Evolutionary conservation across 2,113 vertebrate genomes (phyloP), one percentile per base, ranked within the genome.

Genomic region (Grantiella picta): DNA sequence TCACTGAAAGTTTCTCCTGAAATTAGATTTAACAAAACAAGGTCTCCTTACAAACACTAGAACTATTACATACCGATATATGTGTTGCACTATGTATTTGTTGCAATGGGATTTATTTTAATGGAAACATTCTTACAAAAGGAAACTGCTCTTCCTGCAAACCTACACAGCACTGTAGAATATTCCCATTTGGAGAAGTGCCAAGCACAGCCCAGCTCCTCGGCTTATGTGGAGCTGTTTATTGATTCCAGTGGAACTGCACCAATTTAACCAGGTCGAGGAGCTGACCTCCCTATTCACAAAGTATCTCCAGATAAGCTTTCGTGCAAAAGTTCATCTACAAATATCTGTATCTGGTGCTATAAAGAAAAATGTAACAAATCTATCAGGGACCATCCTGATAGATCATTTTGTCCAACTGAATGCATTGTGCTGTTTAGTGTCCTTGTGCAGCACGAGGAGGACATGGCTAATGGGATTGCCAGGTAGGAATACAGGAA

Each of bases 91-190:
- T 35, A 19, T 12, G 4, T 25, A 56, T 65, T 84, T 94, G 59
- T 31, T 90, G 72, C 68, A 92, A 40, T 38, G 57, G 16, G 76
- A 87, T 86, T 90, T 18, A 49, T 17, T 85, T 64, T 45, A 83
- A 91, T 83, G 49, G 83, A 50, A 89, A 82, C 89, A 86, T 42
- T 69, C 59, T 63, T 40, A 60, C 1, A 56, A 65, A 92, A 85
- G 81, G 66, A 91, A 94, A 61, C 50, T 50, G 61, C 15, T 91
- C 72, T 95, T 96, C 50, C 73, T 90, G 75, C 42, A 85, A 82
- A 88, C 44, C 57, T 65, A 57, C n/a, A 59, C 0, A 22, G 24
- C 60, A 22, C 36, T 73, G 65, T 2, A 91, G 90, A 73, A 87
- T 44, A 78, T 53, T 85, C 86, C 71, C 59, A 68, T 29, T 4